A percentile compares a stretch with the other conserved stretches of the same genome.
Conservation (phyloP, 2,797 vertebrate species). For the Myripristis jacobus region DNA sequence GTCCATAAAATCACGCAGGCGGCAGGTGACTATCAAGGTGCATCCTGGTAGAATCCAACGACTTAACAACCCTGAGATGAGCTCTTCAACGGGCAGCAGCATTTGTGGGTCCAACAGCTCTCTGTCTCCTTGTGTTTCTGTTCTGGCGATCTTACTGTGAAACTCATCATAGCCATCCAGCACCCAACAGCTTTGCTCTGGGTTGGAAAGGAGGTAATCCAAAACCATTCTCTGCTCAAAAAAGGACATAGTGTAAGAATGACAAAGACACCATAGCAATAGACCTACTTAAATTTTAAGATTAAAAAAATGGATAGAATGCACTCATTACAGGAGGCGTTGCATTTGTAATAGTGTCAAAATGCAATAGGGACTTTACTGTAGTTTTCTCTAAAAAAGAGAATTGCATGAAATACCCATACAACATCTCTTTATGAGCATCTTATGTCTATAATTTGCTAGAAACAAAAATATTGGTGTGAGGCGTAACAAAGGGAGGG, state of each 20-base stretch:
- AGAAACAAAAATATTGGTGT: no score
- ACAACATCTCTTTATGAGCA: no score
- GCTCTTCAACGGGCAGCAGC: slow-evolving; percentile 71
- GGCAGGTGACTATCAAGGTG: slow-evolving; percentile 89
- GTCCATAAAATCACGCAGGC: slow-evolving; percentile 80
- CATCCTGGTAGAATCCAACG: slow-evolving; percentile 87
- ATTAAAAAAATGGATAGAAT: no score
- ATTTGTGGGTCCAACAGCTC: slow-evolving; percentile 34
- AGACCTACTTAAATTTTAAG: not conserved
- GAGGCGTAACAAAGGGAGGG: no score
- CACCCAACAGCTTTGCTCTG: slow-evolving; percentile 84
- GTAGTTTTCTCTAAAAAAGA: no score
- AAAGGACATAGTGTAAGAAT: not conserved
- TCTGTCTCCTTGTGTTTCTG: not conserved
- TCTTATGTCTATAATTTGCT: no score
- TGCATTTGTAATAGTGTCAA: no score
- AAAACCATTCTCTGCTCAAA: slow-evolving; percentile 73
- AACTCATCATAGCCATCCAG: slow-evolving; percentile 95
- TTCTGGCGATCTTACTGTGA: slow-evolving; percentile 57
- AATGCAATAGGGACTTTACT: no score
- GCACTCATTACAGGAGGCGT: no score
- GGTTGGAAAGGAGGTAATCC: slow-evolving; percentile 84
- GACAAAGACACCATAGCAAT: not conserved
- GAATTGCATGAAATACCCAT: no score
- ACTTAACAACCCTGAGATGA: slow-evolving; percentile 85